Percentiles rank a stretch among this genome's conserved stretches.
Evolutionary conservation across 2,797 vertebrate species (phyloP).

Genomic region (Emydoidea blandingii): DNA sequence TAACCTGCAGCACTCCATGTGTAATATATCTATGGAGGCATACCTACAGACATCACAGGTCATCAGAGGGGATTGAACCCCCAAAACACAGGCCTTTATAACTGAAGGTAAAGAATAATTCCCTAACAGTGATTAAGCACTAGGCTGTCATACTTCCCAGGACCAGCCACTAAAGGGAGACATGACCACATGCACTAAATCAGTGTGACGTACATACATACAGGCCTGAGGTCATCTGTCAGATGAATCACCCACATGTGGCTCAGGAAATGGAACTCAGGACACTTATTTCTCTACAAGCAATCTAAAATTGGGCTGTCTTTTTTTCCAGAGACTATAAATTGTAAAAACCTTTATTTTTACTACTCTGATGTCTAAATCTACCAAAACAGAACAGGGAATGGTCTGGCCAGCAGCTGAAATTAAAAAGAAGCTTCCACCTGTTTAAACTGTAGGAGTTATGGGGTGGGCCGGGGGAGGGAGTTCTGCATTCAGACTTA

Average conservation of each 20-base stretch:
- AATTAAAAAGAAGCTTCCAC: slow-evolving; percentile 38
- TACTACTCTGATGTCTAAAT: slow-evolving; percentile 4
- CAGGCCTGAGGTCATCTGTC: accelerated
- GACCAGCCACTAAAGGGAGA: not conserved
- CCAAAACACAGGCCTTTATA: not conserved
- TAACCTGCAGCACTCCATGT: not conserved
- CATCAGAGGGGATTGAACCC: not conserved
- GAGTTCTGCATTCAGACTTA: not conserved
- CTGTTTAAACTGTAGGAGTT: slow-evolving; percentile 11
- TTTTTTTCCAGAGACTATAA: not conserved
- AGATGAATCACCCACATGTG: not conserved
- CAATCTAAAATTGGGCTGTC: not conserved
- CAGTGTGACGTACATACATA: not conserved
- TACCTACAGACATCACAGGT: accelerated
- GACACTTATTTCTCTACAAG: not conserved
- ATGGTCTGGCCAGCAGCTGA: not conserved
- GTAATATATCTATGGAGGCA: not conserved
- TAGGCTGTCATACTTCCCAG: not conserved
- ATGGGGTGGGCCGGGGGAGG: not conserved
- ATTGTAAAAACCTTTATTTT: not conserved
- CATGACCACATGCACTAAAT: not conserved
- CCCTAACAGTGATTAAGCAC: not conserved
- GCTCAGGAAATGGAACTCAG: not conserved
- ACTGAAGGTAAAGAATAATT: not conserved
- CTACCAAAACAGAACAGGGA: not conserved